Evolutionary conservation across 2,888 invertebrate species (phyloP).

Genomic region (Ptilodon capucinus): DNA sequence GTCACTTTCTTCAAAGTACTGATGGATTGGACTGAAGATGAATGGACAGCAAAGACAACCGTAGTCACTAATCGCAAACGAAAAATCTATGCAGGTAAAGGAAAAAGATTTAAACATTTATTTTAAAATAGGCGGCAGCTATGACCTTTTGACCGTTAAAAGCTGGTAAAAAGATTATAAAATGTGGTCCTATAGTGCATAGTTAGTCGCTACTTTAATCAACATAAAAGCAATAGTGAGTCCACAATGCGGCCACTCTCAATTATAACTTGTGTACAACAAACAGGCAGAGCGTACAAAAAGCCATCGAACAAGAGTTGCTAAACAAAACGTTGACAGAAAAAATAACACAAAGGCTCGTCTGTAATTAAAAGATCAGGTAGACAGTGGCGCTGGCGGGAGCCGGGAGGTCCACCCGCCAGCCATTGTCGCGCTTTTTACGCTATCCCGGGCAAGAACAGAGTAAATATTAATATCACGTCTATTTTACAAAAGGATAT

Average conservation of each 20-base stretch:
- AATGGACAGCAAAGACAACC: background rate
- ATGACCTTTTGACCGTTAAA: too few species aligned
- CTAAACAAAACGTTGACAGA: constrained; percentile 41
- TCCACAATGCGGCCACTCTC: background rate
- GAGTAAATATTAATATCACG: too few species aligned
- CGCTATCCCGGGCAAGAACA: constrained; percentile 16
- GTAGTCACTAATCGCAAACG: background rate
- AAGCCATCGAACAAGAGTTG: constrained; percentile 28
- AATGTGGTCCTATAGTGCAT: too few species aligned
- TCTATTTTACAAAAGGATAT: background rate
- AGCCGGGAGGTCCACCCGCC: constrained; percentile 36
- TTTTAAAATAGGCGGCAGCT: too few species aligned
- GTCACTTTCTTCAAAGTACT: background rate
- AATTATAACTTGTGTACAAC: constrained; percentile 11
- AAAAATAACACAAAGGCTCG: constrained; percentile 41
- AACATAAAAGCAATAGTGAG: background rate
- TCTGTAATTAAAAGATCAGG: constrained; percentile 65
- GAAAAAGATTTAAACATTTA: too few species aligned
- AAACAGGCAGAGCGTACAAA: constrained; percentile 28
- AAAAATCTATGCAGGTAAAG: too few species aligned
- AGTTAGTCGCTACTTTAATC: background rate
- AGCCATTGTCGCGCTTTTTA: constrained; percentile 34
- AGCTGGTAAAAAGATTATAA: too few species aligned
- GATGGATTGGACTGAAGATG: background rate
- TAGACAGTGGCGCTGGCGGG: constrained; percentile 42